These are phyloP conservation scores for Aporrectodea caliginosa DNA, from an alignment of 1,140 invertebrate genomes.

Conservation along the genomic window DNA sequence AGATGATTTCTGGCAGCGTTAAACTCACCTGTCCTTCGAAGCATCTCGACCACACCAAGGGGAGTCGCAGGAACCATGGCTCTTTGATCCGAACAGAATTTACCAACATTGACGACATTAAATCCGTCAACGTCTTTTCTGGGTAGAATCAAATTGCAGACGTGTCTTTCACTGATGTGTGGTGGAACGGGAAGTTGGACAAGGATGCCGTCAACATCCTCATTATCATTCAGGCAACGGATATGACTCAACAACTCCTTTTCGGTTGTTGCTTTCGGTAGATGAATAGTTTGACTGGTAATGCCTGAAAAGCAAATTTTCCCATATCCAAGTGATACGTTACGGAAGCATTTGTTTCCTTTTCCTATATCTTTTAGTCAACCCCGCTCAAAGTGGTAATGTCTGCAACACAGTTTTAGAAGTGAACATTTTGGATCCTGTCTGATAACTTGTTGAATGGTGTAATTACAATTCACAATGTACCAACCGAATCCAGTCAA, in stretches of 20 bases:
- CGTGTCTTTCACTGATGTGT: slow-evolving; percentile 64
- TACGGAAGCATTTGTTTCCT: too few relatives aligned
- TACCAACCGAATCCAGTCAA: too few relatives aligned
- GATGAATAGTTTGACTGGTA: slow-evolving; percentile 62
- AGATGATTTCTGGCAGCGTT: too few relatives aligned
- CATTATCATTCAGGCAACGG: slow-evolving; percentile 66
- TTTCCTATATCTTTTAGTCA: too few relatives aligned
- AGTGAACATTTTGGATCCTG: too few relatives aligned
- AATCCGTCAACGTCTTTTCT: slow-evolving; percentile 90
- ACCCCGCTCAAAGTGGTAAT: too few relatives aligned
- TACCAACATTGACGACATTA: slow-evolving; percentile 50
- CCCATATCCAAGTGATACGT: too few relatives aligned
- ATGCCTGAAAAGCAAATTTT: slow-evolving; percentile 58
- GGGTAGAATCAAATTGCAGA: slow-evolving; percentile 72
- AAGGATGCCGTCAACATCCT: slow-evolving; percentile 73
- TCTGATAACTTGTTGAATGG: too few relatives aligned
- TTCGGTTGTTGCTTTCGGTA: slow-evolving; percentile 63
- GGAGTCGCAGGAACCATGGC: slow-evolving; percentile 82
- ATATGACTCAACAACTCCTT: slow-evolving; percentile 66
- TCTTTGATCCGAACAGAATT: slow-evolving; percentile 67
- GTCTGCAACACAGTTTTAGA: too few relatives aligned
- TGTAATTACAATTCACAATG: too few relatives aligned
- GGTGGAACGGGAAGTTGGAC: slow-evolving; percentile 78
- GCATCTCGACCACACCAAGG: slow-evolving; percentile 71
- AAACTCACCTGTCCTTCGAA: slow-evolving; percentile 62